These are phyloP conservation scores for Cavia porcellus DNA, from an alignment of 2,113 vertebrate species.

Conservation along the genomic window DNA sequence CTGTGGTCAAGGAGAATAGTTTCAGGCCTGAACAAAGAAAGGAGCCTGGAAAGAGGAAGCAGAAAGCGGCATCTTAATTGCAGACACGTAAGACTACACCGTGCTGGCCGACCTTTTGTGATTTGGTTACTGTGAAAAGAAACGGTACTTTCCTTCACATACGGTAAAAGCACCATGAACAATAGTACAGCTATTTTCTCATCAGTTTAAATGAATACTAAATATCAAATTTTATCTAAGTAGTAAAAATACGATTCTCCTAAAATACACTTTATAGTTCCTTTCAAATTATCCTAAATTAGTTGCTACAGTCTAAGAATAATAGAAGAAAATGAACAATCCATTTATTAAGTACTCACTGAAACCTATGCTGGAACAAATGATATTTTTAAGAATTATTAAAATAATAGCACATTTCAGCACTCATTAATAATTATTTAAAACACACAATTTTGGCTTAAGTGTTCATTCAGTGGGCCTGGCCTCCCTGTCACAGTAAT, in stretches of 20 bases:
- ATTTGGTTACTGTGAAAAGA: slow-evolving; percentile 6
- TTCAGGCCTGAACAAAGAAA: neutral
- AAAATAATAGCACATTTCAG: slow-evolving; percentile 78
- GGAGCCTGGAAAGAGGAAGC: neutral
- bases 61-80: neutral
- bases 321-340: slow-evolving; percentile 76
- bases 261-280: slow-evolving; percentile 79
- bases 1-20: neutral
- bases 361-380: slow-evolving; percentile 83
- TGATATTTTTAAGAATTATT: slow-evolving; percentile 77
- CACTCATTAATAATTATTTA: slow-evolving; percentile 66
- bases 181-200: slow-evolving; percentile 75
- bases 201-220: slow-evolving; percentile 71
- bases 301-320: slow-evolving; percentile 76
- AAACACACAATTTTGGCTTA: slow-evolving; percentile 63
- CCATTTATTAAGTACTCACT: slow-evolving; percentile 81
- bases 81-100: neutral
- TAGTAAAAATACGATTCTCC: slow-evolving; percentile 71
- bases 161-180: slow-evolving; percentile 69
- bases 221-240: slow-evolving; percentile 80
- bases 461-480: slow-evolving; percentile 60
- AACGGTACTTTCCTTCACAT: neutral
- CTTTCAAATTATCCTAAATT: slow-evolving; percentile 82
- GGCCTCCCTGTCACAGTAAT: neutral
- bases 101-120: slow-evolving; percentile 1